These are phyloP conservation scores for Myxocyprinus asiaticus DNA, from an alignment of 2,113 vertebrate species.

Conservation along the genomic window DNA sequence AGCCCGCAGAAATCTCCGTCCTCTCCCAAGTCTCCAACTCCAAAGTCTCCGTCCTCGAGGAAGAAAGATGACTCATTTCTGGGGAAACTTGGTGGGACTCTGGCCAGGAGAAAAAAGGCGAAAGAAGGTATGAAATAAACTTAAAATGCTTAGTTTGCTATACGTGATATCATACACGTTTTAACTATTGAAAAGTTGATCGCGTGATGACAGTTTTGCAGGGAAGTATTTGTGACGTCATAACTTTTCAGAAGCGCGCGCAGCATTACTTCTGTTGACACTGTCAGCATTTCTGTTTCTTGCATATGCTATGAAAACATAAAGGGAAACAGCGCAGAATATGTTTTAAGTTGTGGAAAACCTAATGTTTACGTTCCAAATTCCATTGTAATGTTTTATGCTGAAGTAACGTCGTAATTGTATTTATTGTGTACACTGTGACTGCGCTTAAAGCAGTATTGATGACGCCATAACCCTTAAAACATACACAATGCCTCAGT, in stretches of 20 bases:
- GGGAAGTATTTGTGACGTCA: background rate
- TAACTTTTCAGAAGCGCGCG: background rate
- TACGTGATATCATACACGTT: background rate
- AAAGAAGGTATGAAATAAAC: constrained; percentile 83
- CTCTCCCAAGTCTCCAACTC: constrained; percentile 70
- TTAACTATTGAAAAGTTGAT: background rate
- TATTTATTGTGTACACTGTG: no score
- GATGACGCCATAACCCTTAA: background rate
- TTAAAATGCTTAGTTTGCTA: background rate
- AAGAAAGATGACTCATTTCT: constrained; percentile 95
- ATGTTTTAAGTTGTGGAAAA: background rate
- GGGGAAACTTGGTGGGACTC: constrained; percentile 92
- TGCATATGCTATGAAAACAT: background rate
- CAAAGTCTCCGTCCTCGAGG: constrained; percentile 89
- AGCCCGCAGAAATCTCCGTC: constrained; percentile 95
- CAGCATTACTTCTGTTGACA: background rate
- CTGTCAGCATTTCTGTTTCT: background rate
- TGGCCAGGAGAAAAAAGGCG: constrained; percentile 91
- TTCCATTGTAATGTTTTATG: no score
- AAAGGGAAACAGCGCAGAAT: background rate
- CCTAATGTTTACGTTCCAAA: background rate
- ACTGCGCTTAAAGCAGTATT: background rate
- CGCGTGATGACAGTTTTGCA: background rate
- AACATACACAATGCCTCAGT: no score
- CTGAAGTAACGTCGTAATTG: no score